Base-by-base conservation (phyloP, 2,888 invertebrate genomes). In the Lasioglossum calceatum region DNA sequence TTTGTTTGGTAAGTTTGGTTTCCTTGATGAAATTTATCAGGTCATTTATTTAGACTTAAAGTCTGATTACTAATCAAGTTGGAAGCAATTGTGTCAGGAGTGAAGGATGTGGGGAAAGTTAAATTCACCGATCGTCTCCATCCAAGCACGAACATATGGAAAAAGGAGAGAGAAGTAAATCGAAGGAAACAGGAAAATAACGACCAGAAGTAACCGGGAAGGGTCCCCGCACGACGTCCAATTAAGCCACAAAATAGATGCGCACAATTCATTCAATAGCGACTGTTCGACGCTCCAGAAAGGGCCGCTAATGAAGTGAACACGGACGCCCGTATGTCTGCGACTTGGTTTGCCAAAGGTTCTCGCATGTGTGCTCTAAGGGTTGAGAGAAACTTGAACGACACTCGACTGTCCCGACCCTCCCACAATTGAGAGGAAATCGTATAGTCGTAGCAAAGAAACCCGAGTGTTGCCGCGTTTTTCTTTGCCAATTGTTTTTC, bases 241-340 rank as follows among this genome's bases (percentile, higher is more conserved):
- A 93, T 93, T 93, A 93, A 92, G 89, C 89, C 85, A 84, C 85
- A 83, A 92, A 92, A 92, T 90, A 88, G 90, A 93, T 91, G 88
- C 89, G 87, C 87, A 84, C 82, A 79, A 86, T 79, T 87, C 85
- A 89, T 90, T 92, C 89, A 87, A 86, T 91, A 89, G 87, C 80
- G 88, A 87, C 86, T 87, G 86, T 90, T 91, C 90, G 87, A 90
- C 85, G 85, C 86, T 89, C 85, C 84, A 79, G 83, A 84, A 92
- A 89, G 88, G 86, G 88, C 89, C 87, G 89, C 90, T 93, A 92
- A 93, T 92, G 92, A 93, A 93, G 88, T 85, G 88, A 90, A 87
- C 86, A 87, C 82, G 87, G 79, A 71, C 76, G 72, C 72, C 61
- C 79, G 70, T 71, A 70, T 44, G 72, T 76, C 58, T 82, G 76